Conservation (phyloP, 2,113 vertebrate genomes). For the Orientallactaga bullata region DNA sequence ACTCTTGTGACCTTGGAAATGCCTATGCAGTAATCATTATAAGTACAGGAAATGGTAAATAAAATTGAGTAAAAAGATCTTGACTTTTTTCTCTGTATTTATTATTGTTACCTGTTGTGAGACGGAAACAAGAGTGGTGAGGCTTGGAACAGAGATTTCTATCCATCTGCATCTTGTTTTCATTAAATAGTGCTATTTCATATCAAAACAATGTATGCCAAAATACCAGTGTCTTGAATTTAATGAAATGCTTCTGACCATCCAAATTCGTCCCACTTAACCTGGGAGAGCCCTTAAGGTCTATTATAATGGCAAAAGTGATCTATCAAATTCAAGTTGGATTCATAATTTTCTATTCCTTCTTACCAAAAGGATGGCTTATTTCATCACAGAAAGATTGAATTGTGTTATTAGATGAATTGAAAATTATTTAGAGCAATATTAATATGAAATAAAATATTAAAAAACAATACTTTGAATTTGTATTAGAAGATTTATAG, state of each 20-base stretch:
- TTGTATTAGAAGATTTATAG: too few relatives aligned
- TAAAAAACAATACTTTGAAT: too few relatives aligned
- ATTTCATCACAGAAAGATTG: background rate
- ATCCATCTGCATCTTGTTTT: conserved; percentile 80
- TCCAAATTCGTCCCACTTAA: conserved; percentile 66
- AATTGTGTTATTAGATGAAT: background rate
- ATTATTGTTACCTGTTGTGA: conserved; percentile 66
- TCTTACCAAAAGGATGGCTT: background rate
- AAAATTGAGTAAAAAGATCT: conserved; percentile 81
- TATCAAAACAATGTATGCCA: conserved; percentile 80
- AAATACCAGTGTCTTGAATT: conserved; percentile 64
- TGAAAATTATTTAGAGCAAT: background rate
- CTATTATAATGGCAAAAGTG: conserved; percentile 40
- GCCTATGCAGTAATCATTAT: conserved; percentile 18
- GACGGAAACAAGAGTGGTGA: conserved; percentile 58
- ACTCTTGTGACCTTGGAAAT: conserved; percentile 76
- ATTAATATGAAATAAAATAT: background rate
- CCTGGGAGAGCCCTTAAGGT: background rate
- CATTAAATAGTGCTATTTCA: conserved; percentile 80
- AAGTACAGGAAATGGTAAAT: conserved; percentile 78
- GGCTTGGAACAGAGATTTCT: conserved; percentile 72
- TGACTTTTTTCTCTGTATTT: conserved; percentile 76
- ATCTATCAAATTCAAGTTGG: background rate
- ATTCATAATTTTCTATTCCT: background rate
- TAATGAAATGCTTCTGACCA: conserved; percentile 77